Base-by-base conservation (phyloP, 2,888 invertebrate species). In the Tryphoninae sp. region DNA sequence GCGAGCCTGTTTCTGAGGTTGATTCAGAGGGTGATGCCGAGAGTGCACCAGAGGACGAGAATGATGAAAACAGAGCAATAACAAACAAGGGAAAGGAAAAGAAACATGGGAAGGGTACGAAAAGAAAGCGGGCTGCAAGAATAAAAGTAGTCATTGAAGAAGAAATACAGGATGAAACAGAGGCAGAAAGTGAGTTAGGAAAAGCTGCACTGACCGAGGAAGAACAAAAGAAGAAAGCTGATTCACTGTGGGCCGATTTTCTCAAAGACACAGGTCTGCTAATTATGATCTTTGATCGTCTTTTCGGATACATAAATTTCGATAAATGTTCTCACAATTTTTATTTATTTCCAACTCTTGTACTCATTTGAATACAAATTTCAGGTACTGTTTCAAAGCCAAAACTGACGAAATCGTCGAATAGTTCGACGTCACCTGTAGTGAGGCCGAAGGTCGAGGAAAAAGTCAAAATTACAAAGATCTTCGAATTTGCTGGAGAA, bases 401-500 rank as follows among this genome's bases (percentile, higher is more conserved):
- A n/a, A 89, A 88, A 75, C 42, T 86, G 23, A 82, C 83, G 58
- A 85, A 86, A 59, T 45, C 84, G 3, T 78, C 83, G 9, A 85
- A 86, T 19, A 81, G 81, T 16, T 78, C 86, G 33, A 86, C 80
- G 59, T 73, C 78, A 1, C 74, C 83, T 0, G 26, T 81, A 1
- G 80, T 81, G 51, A 88, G 84, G 13, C 83, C 86, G 19, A 88
- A 87, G 76, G 72, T 87, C 84, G 89, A 92, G 84, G 92, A 93
- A 89, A 93, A 93, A 86, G 93, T 95, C 1, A 94, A 94, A 89
- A 93, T 95, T 73, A 95, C 94, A 19, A 94, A 96, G 91, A 93
- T 96, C 82, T 96, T 96, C 89, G 96, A 97, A 89, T 98, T 97
- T 94, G 98, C 97, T 55, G 98, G 97, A 8, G 97, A 98, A 93